These are phyloP conservation scores for Neostethus bicornis DNA, from an alignment of 2,797 vertebrate species.

Conservation along the genomic window DNA sequence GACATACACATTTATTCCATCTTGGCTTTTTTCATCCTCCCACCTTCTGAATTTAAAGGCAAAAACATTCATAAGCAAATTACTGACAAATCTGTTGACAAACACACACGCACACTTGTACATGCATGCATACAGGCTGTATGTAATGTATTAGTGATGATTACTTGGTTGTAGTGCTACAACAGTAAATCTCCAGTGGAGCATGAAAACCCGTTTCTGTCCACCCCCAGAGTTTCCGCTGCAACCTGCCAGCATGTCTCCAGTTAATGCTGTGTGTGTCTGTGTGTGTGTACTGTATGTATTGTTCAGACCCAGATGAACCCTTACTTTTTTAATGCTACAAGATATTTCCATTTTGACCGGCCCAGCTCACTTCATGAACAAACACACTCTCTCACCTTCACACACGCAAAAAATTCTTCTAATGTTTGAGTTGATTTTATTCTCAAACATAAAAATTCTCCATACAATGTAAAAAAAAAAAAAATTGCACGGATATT, in stretches of 20 bases:
- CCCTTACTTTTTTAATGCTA: slow-evolving; percentile 35
- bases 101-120: slow-evolving; percentile 8
- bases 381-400: no score
- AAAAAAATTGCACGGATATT: background rate
- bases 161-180: slow-evolving; percentile 64
- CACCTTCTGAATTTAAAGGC: slow-evolving; percentile 22
- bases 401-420: background rate
- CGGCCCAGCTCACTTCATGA: background rate
- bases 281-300: slow-evolving; percentile 4
- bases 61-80: slow-evolving; percentile 27
- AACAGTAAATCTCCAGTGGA: slow-evolving; percentile 62
- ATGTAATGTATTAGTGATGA: slow-evolving; percentile 74
- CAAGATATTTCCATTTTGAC: slow-evolving; percentile 58
- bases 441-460: slow-evolving; percentile 10
- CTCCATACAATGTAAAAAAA: no score
- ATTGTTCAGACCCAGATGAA: slow-evolving; percentile 25
- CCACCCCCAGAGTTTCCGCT: slow-evolving; percentile 65
- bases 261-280: slow-evolving; percentile 46
- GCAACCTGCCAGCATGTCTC: slow-evolving; percentile 48
- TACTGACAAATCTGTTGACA: slow-evolving; percentile 34
- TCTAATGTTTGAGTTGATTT: background rate
- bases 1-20: slow-evolving; percentile 3
- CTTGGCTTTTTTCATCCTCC: slow-evolving; percentile 13
- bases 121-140: slow-evolving; percentile 22
- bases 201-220: slow-evolving; percentile 61